Percentiles rank a stretch among this genome's conserved stretches.
Conservation (phyloP, 2,113 vertebrate genomes). For the Xyliphius kryptos region DNA sequence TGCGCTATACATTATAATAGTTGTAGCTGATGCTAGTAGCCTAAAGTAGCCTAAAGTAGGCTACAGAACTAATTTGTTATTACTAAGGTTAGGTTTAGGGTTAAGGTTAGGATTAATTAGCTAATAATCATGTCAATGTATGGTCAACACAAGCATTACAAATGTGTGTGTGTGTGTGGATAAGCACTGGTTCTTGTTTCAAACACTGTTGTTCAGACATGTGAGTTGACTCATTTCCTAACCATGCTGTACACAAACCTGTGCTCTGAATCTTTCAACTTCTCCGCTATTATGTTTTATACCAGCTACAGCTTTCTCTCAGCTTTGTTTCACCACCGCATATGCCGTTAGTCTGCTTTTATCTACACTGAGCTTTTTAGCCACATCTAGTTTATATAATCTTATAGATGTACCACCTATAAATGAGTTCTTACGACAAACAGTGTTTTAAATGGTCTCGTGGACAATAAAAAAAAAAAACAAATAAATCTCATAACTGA, state of each 20-base stretch:
- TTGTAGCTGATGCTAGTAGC: too few species aligned
- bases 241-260: background rate
- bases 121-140: too few species aligned
- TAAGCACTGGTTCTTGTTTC: background rate
- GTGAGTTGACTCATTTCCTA: background rate
- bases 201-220: background rate
- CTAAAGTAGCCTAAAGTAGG: too few species aligned
- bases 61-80: too few species aligned
- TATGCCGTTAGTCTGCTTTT: background rate
- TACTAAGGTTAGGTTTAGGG: too few species aligned
- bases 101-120: too few species aligned
- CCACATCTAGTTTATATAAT: constrained; percentile 3
- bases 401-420: background rate
- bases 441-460: background rate
- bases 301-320: background rate
- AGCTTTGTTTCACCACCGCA: background rate
- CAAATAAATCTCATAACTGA: background rate
- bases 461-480: too few species aligned
- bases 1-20: too few species aligned
- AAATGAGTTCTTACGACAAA: background rate
- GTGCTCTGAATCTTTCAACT: background rate
- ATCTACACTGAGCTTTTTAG: background rate
- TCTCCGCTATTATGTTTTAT: background rate
- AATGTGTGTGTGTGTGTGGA: background rate
- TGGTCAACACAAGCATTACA: too few species aligned